Base-by-base conservation (phyloP, 2,113 vertebrate genomes). In the Scatophagus argus region DNA sequence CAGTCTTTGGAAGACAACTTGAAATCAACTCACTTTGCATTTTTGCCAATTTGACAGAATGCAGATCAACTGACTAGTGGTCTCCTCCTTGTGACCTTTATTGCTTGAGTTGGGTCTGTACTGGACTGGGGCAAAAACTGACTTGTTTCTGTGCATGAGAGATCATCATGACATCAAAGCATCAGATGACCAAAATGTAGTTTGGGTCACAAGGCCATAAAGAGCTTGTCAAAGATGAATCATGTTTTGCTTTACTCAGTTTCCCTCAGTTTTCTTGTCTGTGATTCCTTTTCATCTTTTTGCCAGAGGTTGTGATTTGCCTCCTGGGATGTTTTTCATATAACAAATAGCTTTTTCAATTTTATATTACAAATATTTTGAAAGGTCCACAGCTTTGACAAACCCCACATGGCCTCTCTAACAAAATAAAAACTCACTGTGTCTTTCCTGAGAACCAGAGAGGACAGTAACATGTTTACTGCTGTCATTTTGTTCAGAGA, bases 61-160 rank as follows among this genome's bases (percentile, higher is more conserved):
- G 36, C 60, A 63, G 83, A 86, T 86, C 73, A 77, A 62, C 74
- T 75, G 88, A 74, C 62, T 71, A 70, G 84, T 63, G 61, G 29
- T 81, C 46, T 69, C 63, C 59, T 76, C 74, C 19, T 41, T 8
- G 25, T 79, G 77, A 87, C 76, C 70, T 82, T 89, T 58, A 80
- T 67, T 73, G 62, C 58, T 73, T 36, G 67, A 83, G 83, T 87
- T 85, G 77, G 74, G 49, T 77, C 43, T 60, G 16, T 75, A 39
- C 81, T 74, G 70, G 47, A 69, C 55, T 23, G 21, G 23, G 39
- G 64, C 58, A 58, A 74, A 84, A 23, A 70, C 77, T 79, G 63
- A 74, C 80, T 72, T 79, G 54, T 63, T 70, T 69, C 64, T 49
- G n/a, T 43, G 52, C 64, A 62, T 52, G 31, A 81, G 39, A 81